phyloP scores from a whole-genome alignment of 2,888 invertebrate species.

The Drosophila birchii region DNA sequence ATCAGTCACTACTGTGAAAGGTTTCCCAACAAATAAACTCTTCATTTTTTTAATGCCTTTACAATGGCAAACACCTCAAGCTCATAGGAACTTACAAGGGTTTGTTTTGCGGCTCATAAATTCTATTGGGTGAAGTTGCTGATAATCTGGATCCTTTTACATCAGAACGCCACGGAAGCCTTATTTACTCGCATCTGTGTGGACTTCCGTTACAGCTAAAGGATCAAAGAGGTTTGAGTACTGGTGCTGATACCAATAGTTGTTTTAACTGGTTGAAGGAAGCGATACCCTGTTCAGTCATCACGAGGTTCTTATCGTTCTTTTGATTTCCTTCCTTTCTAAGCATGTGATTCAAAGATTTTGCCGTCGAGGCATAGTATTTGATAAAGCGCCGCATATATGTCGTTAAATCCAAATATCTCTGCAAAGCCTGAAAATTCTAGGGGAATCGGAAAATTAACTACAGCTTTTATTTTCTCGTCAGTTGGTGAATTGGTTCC shows the following conservation, averaged over 20 bases:
- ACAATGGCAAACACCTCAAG: slow-evolving; percentile 5
- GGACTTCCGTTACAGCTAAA: no score
- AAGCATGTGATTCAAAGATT: neutral
- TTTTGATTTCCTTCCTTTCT: neutral
- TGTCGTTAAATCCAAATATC: neutral
- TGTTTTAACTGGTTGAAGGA: neutral
- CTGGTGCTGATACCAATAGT: neutral
- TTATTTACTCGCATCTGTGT: no score
- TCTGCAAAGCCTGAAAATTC: neutral
- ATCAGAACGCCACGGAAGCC: slow-evolving; percentile 43
- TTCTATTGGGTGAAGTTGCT: slow-evolving; percentile 28
- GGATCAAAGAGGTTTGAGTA: no score
- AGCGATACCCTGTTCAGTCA: slow-evolving; percentile 18
- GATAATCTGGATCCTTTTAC: slow-evolving; percentile 12
- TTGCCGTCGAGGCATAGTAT: neutral
- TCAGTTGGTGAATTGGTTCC: neutral
- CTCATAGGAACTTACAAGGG: slow-evolving; percentile 69
- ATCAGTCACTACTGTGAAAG: neutral
- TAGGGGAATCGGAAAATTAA: slow-evolving; percentile 6
- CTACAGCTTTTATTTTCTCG: neutral
- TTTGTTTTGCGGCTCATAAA: slow-evolving; percentile 39
- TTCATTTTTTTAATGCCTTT: slow-evolving; percentile 1
- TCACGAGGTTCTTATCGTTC: neutral
- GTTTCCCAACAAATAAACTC: slow-evolving; percentile 1
- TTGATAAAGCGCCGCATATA: slow-evolving; percentile 5